Conservation (phyloP, 2,113 vertebrate species). For the Salvelinus alpinus region DNA sequence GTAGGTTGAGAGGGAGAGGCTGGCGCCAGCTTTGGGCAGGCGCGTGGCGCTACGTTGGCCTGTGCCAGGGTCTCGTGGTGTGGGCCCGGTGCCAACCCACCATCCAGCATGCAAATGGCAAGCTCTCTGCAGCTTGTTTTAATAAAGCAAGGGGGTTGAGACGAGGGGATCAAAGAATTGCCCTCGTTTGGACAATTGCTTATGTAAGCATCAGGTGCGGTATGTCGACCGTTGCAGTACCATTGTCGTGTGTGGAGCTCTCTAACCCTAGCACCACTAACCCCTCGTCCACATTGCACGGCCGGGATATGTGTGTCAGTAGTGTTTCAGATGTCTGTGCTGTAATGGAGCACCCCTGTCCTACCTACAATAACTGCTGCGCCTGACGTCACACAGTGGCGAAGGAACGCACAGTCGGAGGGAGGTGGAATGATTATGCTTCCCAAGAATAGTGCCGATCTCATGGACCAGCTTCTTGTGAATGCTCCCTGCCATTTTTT, state of each 20-base stretch:
- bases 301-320: constrained; percentile 13
- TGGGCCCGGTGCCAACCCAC: constrained; percentile 58
- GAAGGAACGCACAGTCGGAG: constrained; percentile 68
- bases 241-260: constrained; percentile 9
- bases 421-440: constrained; percentile 72
- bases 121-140: constrained; percentile 14
- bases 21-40: constrained; percentile 52
- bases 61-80: constrained; percentile 69
- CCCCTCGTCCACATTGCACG: background rate
- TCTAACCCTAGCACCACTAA: background rate
- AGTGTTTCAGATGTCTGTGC: constrained; percentile 60
- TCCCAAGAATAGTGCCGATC: constrained; percentile 84
- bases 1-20: constrained; percentile 40
- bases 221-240: background rate
- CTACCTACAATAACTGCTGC: constrained; percentile 61
- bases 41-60: constrained; percentile 34
- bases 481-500: constrained; percentile 84
- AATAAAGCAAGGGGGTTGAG: constrained; percentile 41
- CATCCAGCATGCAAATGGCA: constrained; percentile 58
- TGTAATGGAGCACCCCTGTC: constrained; percentile 73
- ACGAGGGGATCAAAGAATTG: constrained; percentile 39
- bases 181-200: constrained; percentile 9
- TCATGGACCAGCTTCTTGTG: constrained; percentile 65
- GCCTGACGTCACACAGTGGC: constrained; percentile 60
- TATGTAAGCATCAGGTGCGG: constrained; percentile 10